Evolutionary conservation across 2,888 invertebrate species (phyloP).

Genomic region (Drosophila stalkeri): DNA sequence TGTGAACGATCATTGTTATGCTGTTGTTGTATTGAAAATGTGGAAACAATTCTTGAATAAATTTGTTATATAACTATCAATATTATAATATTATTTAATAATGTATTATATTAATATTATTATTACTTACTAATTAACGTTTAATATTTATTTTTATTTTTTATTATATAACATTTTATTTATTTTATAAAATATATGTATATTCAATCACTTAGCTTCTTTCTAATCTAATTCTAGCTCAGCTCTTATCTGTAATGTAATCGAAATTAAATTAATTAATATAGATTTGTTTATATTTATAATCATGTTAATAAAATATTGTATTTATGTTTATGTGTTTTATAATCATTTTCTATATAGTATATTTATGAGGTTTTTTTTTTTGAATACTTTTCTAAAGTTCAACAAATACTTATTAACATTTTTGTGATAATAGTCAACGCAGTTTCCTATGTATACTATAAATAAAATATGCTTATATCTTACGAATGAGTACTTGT

Average conservation of each 20-base stretch:
- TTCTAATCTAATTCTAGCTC: not conserved
- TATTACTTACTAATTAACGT: too few relatives aligned
- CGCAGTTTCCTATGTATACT: not conserved
- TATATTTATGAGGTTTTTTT: not conserved
- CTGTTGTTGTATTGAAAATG: slow-evolving; percentile 4
- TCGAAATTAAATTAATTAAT: not conserved
- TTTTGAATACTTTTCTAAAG: not conserved
- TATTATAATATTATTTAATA: not conserved
- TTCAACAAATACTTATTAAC: not conserved
- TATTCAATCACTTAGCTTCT: too few relatives aligned
- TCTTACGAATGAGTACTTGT: not conserved
- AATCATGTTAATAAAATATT: not conserved
- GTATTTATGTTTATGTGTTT: not conserved
- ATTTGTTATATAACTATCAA: not conserved
- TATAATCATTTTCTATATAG: not conserved
- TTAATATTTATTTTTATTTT: not conserved
- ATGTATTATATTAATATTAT: not conserved
- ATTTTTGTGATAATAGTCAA: slow-evolving; percentile 4
- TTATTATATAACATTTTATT: not conserved
- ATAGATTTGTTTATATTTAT: not conserved
- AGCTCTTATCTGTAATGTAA: not conserved
- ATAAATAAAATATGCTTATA: not conserved
- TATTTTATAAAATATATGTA: not conserved
- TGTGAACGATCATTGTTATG: not conserved
- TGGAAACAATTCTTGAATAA: not conserved